phyloP scores from a whole-genome alignment of 2,888 invertebrate genomes.

The Alviniconcha strummeri region DNA sequence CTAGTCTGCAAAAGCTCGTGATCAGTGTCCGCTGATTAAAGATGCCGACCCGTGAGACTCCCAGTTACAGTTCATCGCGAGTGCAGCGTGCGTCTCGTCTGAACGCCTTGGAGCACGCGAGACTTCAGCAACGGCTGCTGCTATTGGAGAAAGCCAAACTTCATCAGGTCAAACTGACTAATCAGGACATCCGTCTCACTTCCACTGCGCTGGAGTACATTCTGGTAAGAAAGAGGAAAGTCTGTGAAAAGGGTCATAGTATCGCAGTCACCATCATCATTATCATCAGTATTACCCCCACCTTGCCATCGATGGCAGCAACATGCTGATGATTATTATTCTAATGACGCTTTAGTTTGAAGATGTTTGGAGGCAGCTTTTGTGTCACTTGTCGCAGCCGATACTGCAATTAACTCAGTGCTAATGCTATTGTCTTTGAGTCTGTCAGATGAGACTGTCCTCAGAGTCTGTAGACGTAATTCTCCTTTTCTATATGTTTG shows the following conservation, averaged over 20 bases:
- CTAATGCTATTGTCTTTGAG: too few relatives aligned
- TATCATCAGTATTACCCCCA: neutral
- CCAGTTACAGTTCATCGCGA: slow-evolving; percentile 62
- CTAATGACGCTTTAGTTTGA: too few relatives aligned
- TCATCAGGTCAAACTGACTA: slow-evolving; percentile 58
- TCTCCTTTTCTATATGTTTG: too few relatives aligned
- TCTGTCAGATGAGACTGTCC: too few relatives aligned
- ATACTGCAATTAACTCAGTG: too few relatives aligned
- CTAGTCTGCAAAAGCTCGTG: too few relatives aligned
- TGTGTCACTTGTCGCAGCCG: too few relatives aligned
- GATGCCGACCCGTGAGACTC: slow-evolving; percentile 54
- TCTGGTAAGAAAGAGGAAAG: slow-evolving; percentile 7
- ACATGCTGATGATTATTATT: too few relatives aligned
- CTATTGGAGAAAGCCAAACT: slow-evolving; percentile 63
- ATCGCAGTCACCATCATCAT: neutral
- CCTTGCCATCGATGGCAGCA: neutral
- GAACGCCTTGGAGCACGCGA: slow-evolving; percentile 64
- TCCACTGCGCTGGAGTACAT: slow-evolving; percentile 66
- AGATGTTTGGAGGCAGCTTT: too few relatives aligned
- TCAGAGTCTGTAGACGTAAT: too few relatives aligned
- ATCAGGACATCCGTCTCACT: slow-evolving; percentile 67
- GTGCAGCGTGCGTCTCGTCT: slow-evolving; percentile 66
- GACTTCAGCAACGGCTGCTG: slow-evolving; percentile 55
- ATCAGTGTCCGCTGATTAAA: neutral
- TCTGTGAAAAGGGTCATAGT: too few relatives aligned